phyloP scores from a whole-genome alignment of 2,113 vertebrate species.

The Dipodomys merriami region DNA sequence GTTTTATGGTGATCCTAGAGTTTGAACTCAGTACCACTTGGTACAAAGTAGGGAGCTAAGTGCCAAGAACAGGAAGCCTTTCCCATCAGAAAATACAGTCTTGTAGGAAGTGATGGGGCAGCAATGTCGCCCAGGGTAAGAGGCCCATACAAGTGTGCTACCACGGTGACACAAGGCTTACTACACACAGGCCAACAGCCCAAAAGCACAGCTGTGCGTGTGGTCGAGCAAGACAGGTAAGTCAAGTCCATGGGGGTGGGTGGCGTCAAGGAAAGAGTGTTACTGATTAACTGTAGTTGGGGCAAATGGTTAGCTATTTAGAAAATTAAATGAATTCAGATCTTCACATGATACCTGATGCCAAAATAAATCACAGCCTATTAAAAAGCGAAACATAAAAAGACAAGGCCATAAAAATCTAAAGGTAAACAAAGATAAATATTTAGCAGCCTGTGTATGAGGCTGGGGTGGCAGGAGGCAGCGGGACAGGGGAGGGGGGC shows the following conservation, averaged over 20 bases:
- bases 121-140: no score
- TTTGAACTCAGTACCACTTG: no score
- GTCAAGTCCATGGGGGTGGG: not conserved
- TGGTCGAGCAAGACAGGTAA: not conserved
- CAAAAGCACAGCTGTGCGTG: not conserved
- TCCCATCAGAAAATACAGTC: no score
- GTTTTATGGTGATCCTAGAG: no score
- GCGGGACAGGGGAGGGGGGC: no score
- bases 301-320: constrained; percentile 7
- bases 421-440: constrained; percentile 58
- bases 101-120: no score
- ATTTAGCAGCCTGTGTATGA: constrained; percentile 22
- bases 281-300: not conserved
- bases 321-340: constrained; percentile 54
- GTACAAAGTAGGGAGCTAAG: no score
- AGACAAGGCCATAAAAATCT: constrained; percentile 43
- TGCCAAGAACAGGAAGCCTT: no score
- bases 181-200: not conserved
- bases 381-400: constrained; percentile 20
- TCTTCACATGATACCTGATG: constrained; percentile 5
- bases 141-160: no score
- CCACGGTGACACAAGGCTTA: no score
- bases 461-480: not conserved
- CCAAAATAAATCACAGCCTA: constrained; percentile 49
- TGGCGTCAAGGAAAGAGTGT: not conserved